Evolutionary conservation across 1,140 invertebrate genomes (phyloP).

Genomic region (Drosophila ironensis): DNA sequence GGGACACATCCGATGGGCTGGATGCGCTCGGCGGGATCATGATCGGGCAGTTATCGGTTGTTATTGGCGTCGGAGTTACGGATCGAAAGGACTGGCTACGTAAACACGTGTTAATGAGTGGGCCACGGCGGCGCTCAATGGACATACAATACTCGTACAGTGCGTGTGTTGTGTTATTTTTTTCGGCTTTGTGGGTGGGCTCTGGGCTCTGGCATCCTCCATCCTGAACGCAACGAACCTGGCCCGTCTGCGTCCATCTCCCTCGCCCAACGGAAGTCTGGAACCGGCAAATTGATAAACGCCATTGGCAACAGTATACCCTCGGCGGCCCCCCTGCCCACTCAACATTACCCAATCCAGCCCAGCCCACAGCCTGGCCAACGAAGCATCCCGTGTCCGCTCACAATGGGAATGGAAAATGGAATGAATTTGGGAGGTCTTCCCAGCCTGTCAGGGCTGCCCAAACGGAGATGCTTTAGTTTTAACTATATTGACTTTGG

Average conservation of each 20-base stretch:
- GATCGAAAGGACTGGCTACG: constrained; percentile 67
- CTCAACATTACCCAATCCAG: neutral
- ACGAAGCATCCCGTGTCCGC: constrained; percentile 32
- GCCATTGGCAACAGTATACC: constrained; percentile 63
- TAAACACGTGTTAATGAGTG: constrained; percentile 80
- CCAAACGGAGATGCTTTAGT: neutral
- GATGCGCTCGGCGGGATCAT: constrained; percentile 19
- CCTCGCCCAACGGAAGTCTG: constrained; percentile 37
- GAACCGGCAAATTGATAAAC: constrained; percentile 68
- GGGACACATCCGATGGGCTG: no score
- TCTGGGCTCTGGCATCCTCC: neutral
- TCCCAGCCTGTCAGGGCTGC: constrained; percentile 23
- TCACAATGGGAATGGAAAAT: constrained; percentile 14
- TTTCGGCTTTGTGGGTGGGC: constrained; percentile 62
- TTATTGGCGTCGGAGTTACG: constrained; percentile 68
- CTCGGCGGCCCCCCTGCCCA: neutral
- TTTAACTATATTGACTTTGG: neutral
- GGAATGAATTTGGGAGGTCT: neutral
- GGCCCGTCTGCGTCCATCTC: constrained; percentile 20
- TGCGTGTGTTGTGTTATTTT: neutral
- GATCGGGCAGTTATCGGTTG: constrained; percentile 71
- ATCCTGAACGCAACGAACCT: neutral
- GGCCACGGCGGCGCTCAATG: constrained; percentile 37
- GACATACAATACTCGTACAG: constrained; percentile 10
- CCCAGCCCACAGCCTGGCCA: constrained; percentile 3